These are phyloP conservation scores for Zosterops hypoxanthus DNA, from an alignment of 2,113 vertebrate genomes.

Conservation along the genomic window DNA sequence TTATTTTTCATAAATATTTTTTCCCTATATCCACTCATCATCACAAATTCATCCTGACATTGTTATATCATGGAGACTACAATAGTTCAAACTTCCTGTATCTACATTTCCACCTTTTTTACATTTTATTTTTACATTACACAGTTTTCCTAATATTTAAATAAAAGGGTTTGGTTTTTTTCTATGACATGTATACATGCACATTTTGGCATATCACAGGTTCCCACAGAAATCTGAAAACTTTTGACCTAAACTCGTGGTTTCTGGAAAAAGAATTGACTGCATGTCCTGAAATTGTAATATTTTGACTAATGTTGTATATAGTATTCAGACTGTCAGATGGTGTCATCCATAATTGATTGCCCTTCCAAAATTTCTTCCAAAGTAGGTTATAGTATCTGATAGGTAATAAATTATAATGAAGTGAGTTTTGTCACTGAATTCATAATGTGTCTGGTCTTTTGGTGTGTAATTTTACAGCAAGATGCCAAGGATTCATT, in stretches of 20 bases:
- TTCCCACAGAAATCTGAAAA: background rate
- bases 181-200: too few species aligned
- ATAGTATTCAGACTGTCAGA: background rate
- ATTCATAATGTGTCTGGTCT: background rate
- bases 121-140: background rate
- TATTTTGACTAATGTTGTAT: background rate
- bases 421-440: background rate
- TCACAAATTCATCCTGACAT: background rate
- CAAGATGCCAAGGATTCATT: background rate
- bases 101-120: background rate
- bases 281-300: background rate
- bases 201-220: background rate
- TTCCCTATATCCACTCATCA: background rate
- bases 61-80: background rate
- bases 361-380: conserved; percentile 24
- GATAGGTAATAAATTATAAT: conserved; percentile 4
- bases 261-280: background rate
- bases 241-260: background rate
- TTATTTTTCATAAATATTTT: background rate
- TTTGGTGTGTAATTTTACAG: background rate
- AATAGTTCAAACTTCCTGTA: background rate
- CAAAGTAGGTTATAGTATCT: conserved; percentile 2
- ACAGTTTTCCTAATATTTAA: background rate
- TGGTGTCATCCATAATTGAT: conserved; percentile 28
- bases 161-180: background rate